Conservation (phyloP, 2,888 invertebrate genomes). For the Chironomus tentans region DNA sequence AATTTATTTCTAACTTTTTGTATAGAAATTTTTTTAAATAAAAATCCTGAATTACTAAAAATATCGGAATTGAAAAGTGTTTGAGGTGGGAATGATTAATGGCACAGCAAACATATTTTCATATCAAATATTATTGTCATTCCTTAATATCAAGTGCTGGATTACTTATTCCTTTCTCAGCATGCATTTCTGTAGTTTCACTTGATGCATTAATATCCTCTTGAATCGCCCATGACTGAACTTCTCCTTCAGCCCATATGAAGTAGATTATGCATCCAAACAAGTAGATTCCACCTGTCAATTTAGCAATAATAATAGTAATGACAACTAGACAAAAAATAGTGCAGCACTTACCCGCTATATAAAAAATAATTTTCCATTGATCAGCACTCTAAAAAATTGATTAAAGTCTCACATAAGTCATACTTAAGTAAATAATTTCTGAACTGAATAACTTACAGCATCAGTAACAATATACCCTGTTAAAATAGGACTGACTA, state of each 20-base stretch:
- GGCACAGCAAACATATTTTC: too few species aligned
- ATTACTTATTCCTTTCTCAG: background rate
- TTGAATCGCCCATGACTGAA: slow-evolving; percentile 59
- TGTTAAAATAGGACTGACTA: slow-evolving; percentile 66
- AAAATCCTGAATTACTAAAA: too few species aligned
- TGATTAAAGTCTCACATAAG: too few species aligned
- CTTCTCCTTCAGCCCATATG: slow-evolving; percentile 57
- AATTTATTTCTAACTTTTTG: too few species aligned
- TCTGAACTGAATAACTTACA: slow-evolving; percentile 45
- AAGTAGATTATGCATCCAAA: slow-evolving; percentile 66
- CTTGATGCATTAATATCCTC: background rate
- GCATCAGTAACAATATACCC: slow-evolving; percentile 60
- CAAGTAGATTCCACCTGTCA: slow-evolving; percentile 54
- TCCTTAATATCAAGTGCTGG: background rate
- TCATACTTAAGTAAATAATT: background rate
- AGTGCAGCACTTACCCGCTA: slow-evolving; percentile 44
- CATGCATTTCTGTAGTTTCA: background rate
- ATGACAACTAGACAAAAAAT: too few species aligned
- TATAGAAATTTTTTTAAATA: too few species aligned
- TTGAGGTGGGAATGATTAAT: too few species aligned
- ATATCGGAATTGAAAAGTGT: too few species aligned
- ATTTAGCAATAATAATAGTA: too few species aligned
- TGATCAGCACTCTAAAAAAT: slow-evolving; percentile 53
- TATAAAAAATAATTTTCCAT: slow-evolving; percentile 75
- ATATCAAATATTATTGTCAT: background rate